These are phyloP conservation scores for Drosophila cognata DNA, from an alignment of 2,888 invertebrate species.

Conservation along the genomic window DNA sequence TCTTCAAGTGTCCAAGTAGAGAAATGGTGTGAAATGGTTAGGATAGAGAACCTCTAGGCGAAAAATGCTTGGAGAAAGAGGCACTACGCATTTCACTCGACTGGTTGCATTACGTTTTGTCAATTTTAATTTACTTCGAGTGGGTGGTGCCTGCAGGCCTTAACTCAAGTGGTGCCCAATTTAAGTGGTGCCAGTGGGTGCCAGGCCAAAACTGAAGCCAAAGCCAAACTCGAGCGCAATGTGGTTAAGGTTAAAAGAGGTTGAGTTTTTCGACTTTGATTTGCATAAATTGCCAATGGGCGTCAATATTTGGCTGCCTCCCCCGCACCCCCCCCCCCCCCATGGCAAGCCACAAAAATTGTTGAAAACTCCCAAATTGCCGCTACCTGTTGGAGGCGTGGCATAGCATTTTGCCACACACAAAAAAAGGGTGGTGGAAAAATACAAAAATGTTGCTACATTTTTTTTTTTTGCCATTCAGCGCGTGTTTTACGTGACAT, in stretches of 20 bases:
- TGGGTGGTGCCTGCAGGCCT: conserved; percentile 44
- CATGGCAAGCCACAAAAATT: conserved; percentile 36
- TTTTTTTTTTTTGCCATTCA: conserved; percentile 19
- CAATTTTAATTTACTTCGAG: conserved; percentile 70
- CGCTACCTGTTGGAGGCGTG: conserved; percentile 66
- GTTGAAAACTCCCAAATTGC: conserved; percentile 64
- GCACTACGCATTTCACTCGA: conserved; percentile 44
- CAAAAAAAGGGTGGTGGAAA: neutral
- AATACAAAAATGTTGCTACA: conserved; percentile 7
- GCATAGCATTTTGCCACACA: conserved; percentile 35
- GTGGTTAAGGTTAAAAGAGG: conserved; percentile 35
- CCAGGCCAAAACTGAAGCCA: conserved; percentile 23
- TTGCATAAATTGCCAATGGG: conserved; percentile 75
- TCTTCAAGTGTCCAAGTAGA: conserved; percentile 28
- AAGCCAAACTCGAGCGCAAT: conserved; percentile 14
- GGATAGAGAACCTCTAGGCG: conserved; percentile 29
- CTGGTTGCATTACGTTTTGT: conserved; percentile 42
- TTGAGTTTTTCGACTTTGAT: conserved; percentile 57
- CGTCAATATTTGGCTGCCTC: conserved; percentile 45
- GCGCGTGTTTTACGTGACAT: conserved; percentile 66
- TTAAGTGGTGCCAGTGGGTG: conserved; percentile 58
- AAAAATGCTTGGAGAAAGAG: conserved; percentile 43
- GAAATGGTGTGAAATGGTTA: neutral
- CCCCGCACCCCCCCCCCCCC: neutral
- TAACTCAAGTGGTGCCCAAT: conserved; percentile 54